Evolutionary conservation across 2,797 vertebrate genomes (phyloP).

Genomic region (Pithecia hirsuta): DNA sequence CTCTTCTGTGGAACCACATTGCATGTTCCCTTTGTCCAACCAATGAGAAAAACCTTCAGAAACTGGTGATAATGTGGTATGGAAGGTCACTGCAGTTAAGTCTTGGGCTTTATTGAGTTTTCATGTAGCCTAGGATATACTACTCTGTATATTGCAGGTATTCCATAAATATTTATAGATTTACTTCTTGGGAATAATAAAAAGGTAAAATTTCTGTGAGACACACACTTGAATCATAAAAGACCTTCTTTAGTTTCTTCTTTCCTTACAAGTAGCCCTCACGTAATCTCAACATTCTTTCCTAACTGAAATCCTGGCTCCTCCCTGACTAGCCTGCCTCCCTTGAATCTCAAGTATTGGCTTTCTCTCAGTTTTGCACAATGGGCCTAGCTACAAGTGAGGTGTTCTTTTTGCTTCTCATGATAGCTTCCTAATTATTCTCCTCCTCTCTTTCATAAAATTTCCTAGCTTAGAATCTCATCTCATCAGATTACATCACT

Average conservation of each 20-base stretch:
- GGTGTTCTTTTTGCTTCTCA: background rate
- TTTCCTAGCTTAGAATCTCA: background rate
- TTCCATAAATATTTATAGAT: background rate
- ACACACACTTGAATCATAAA: background rate
- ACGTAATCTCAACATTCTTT: background rate
- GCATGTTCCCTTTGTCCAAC: background rate
- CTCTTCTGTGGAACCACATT: background rate
- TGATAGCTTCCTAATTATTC: background rate
- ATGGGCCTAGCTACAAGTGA: too few relatives aligned
- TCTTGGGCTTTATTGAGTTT: background rate
- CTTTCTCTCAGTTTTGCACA: background rate
- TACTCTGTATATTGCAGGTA: background rate
- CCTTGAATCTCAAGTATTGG: background rate
- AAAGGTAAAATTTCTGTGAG: background rate
- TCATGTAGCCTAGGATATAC: background rate
- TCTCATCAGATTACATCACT: background rate
- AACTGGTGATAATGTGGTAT: background rate
- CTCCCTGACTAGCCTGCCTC: background rate
- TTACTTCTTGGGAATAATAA: background rate
- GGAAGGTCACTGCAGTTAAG: background rate
- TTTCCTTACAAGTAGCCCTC: background rate
- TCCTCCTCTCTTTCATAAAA: background rate
- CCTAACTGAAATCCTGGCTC: background rate
- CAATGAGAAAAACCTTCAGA: background rate
- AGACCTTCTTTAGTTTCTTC: background rate